phyloP scores from a whole-genome alignment of 2,113 vertebrate species.

The Neodon shergylaensis region DNA sequence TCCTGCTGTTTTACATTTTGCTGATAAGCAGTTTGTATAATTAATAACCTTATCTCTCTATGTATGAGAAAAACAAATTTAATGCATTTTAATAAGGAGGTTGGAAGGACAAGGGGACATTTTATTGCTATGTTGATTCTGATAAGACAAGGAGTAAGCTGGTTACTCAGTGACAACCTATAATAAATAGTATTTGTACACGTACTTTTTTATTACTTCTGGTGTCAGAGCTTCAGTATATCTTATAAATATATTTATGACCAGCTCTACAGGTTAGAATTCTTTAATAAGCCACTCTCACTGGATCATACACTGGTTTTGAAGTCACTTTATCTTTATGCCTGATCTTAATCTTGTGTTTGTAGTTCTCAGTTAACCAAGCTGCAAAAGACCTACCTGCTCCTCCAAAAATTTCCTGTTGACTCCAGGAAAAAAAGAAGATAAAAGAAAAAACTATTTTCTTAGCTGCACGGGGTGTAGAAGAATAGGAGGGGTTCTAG shows the following conservation, averaged over 20 bases:
- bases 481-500: neutral
- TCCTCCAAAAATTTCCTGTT: neutral
- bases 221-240: neutral
- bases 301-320: neutral
- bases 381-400: neutral
- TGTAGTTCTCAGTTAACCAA: conserved; percentile 24
- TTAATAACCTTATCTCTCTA: conserved; percentile 75
- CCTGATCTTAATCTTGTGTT: conserved; percentile 31
- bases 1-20: conserved; percentile 62
- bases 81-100: conserved; percentile 74
- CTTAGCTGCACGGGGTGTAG: neutral
- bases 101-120: conserved; percentile 56
- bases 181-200: conserved; percentile 9
- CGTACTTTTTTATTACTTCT: neutral
- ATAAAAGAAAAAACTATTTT: neutral
- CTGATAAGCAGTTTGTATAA: conserved; percentile 71
- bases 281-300: conserved; percentile 9
- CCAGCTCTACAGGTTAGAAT: conserved; percentile 9
- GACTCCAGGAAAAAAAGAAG: neutral
- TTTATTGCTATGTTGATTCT: conserved; percentile 66
- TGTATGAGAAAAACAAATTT: conserved; percentile 72
- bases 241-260: conserved; percentile 23
- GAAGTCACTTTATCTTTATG: conserved; percentile 40
- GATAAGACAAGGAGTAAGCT: conserved; percentile 64
- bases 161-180: neutral